Base-by-base conservation (phyloP, 2,888 invertebrate genomes). In the Congeria kusceri region DNA sequence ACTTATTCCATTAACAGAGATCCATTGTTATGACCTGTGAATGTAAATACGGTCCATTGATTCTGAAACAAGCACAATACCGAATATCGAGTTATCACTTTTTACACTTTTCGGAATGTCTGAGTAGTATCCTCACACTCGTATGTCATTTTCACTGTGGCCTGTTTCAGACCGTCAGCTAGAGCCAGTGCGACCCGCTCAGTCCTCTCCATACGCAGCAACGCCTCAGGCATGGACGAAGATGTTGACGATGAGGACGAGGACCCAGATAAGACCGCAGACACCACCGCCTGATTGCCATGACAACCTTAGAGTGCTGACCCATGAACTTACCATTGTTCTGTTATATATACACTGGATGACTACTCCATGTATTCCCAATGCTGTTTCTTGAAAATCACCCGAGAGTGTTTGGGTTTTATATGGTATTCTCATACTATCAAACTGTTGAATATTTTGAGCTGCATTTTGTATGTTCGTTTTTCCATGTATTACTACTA, bases 81-180 rank as follows among this genome's bases (percentile, higher is more conserved):
- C n/a, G n/a, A n/a, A n/a, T n/a, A n/a, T n/a, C n/a, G n/a, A n/a
- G n/a, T n/a, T n/a, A n/a, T n/a, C n/a, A n/a, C n/a, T n/a, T n/a
- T n/a, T n/a, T n/a, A n/a, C n/a, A n/a, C n/a, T n/a, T n/a, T n/a
- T n/a, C n/a, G n/a, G n/a, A n/a, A n/a, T n/a, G n/a, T n/a, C n/a
- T n/a, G n/a, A n/a, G n/a, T n/a, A n/a, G n/a, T n/a, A n/a, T n/a
- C n/a, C n/a, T n/a, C n/a, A n/a, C n/a, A n/a, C n/a, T n/a, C n/a
- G n/a, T n/a, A n/a, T n/a, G n/a, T n/a, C n/a, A n/a, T n/a, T n/a
- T n/a, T n/a, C n/a, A n/a, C n/a, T n/a, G n/a, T n/a, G n/a, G n/a
- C 44, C 53, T 53, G 27, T 83, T 87, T 64, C 75, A 87, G 87
- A 76, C 87, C 87, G 28, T 84, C 86, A 62, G 84, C 84, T 57